phyloP scores from a whole-genome alignment of 2,797 vertebrate species.

The Ptychadena robeensis region DNA sequence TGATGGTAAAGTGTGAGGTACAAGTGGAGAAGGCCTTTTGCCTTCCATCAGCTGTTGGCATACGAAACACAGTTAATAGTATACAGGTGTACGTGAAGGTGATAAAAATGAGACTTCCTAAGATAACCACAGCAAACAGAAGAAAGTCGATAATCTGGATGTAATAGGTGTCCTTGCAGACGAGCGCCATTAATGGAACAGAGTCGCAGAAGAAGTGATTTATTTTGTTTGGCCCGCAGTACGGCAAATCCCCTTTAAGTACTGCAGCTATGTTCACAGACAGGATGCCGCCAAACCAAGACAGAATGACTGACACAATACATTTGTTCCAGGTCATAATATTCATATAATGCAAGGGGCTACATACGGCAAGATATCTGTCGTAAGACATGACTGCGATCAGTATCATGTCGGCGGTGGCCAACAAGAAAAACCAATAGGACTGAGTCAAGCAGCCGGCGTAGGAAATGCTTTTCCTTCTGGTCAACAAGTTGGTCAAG shows the following conservation, averaged over 20 bases:
- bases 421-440: slow-evolving; percentile 15
- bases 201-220: slow-evolving; percentile 15
- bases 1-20: slow-evolving; percentile 11
- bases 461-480: not conserved
- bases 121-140: slow-evolving; percentile 11
- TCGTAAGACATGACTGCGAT: slow-evolving; percentile 10
- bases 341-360: slow-evolving; percentile 1
- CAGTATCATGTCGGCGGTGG: slow-evolving; percentile 10
- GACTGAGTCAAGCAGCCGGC: not conserved
- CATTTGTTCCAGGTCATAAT: not conserved
- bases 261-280: slow-evolving; percentile 6
- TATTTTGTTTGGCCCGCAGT: slow-evolving; percentile 15
- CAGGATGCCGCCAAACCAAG: slow-evolving; percentile 14
- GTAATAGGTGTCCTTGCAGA: slow-evolving; percentile 8
- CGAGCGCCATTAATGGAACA: slow-evolving; percentile 7
- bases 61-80: not conserved
- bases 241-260: slow-evolving; percentile 9
- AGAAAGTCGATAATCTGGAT: slow-evolving; percentile 10
- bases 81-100: slow-evolving; percentile 7
- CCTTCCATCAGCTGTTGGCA: not conserved
- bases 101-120: slow-evolving; percentile 2
- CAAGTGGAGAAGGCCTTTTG: slow-evolving; percentile 19
- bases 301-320: not conserved
- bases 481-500: no score
- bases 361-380: slow-evolving; percentile 2